Evolutionary conservation across 2,888 invertebrate species (phyloP).

Genomic region (Prenolepis imparis): DNA sequence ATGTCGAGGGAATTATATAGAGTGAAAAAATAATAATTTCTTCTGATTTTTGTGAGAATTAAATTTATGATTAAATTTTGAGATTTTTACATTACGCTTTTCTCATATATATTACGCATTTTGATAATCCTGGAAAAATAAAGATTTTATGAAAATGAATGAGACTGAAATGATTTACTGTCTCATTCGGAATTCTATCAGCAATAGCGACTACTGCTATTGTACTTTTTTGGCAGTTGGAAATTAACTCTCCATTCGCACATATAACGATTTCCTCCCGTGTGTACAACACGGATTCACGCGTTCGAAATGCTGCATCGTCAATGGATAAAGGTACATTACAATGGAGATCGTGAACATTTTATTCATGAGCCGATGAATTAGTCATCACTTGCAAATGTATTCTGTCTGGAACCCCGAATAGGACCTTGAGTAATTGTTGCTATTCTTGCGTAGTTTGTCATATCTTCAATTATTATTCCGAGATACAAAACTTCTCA

Average conservation of each 20-base stretch:
- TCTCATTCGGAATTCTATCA: constrained; percentile 58
- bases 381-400: constrained; percentile 77
- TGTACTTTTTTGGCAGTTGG: constrained; percentile 51
- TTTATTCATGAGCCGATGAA: constrained; percentile 78
- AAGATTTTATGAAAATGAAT: constrained; percentile 44
- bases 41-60: background rate
- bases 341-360: constrained; percentile 77
- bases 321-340: constrained; percentile 68
- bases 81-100: background rate
- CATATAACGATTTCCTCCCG: constrained; percentile 63
- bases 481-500: constrained; percentile 47
- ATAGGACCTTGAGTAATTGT: constrained; percentile 65
- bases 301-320: constrained; percentile 61
- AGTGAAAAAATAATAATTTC: background rate
- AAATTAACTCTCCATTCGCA: constrained; percentile 71
- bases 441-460: constrained; percentile 69
- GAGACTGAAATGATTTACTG: constrained; percentile 44
- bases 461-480: constrained; percentile 53
- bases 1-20: constrained; percentile 23
- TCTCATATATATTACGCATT: background rate
- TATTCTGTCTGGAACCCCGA: constrained; percentile 71
- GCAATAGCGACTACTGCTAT: constrained; percentile 12
- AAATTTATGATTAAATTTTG: background rate
- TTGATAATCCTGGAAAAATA: background rate
- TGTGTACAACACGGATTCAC: constrained; percentile 63